Base-by-base conservation (phyloP, 2,888 invertebrate species). In the Scaptomyza polygonia region DNA sequence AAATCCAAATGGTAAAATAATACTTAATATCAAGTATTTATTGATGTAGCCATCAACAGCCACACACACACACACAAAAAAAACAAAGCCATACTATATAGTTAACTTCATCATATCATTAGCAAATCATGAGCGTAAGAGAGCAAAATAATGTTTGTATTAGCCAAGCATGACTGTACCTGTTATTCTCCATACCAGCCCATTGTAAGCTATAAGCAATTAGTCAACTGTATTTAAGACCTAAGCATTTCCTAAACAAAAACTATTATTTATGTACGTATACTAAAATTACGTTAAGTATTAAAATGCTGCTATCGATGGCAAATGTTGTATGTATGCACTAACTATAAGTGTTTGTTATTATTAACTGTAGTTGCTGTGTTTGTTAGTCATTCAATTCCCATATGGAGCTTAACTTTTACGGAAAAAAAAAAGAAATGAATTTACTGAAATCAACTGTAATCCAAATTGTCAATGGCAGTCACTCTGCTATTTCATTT, bases 21-120 rank as follows among this genome's bases (percentile, higher is more conserved):
- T 29, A 39, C 16, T 52, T 25, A 8, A 34, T 25, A 29, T 45
- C 34, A 43, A 16, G 39, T 39, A 18, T 16, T 27, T 55, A 53
- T 29, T 29, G 27, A 32, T 66, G 48, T 62, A 16, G 56, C 48
- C 64, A 65, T 27, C 48, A 43, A 52, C 32, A 7, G n/a, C n/a
- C n/a, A n/a, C n/a, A n/a, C n/a, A n/a, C n/a, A n/a, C n/a, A n/a
- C n/a, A n/a, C n/a, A 29, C 45, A 36, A n/a, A 32, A 32, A 9
- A 32, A 32, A 14, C 25, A 39, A 39, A 42, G 29, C 34, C 44
- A 55, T 48, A 66, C 39, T 54, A 66, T 54, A 14, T 52, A 45
- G 55, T 21, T 36, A 74, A 65, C 45, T 54, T 47, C 67, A 61
- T 76, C 76, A 82, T 86, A 86, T 82, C 82, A 78, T 73, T 66